Percentiles rank a stretch among this genome's conserved stretches.
Conservation (phyloP, 2,888 invertebrate genomes). For the Metellina segmentata region DNA sequence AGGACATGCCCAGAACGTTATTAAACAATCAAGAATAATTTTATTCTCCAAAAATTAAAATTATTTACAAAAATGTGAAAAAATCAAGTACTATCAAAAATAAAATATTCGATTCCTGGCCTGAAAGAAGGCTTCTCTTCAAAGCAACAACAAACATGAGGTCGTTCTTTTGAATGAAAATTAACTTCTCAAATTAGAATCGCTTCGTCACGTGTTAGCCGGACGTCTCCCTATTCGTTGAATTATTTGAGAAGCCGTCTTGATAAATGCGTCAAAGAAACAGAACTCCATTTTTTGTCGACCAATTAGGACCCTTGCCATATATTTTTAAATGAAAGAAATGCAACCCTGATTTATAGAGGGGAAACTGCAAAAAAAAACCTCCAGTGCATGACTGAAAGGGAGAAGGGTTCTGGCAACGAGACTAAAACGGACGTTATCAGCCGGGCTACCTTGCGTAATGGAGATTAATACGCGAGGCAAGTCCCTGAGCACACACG, state of each 20-base stretch:
- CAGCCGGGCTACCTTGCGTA: constrained; percentile 27
- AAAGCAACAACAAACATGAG: too few species aligned
- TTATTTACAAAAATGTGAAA: too few species aligned
- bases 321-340: constrained; percentile 24
- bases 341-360: constrained; percentile 26
- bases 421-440: constrained; percentile 6
- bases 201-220: too few species aligned
- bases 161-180: too few species aligned
- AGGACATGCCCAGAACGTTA: too few species aligned
- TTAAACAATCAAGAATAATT: too few species aligned
- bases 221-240: background rate
- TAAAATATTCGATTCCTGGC: too few species aligned
- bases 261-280: background rate
- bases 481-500: constrained; percentile 18
- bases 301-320: background rate
- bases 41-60: too few species aligned
- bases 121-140: too few species aligned
- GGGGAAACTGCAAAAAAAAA: background rate
- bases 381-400: background rate
- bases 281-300: background rate
- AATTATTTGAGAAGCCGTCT: background rate
- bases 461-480: constrained; percentile 47
- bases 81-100: too few species aligned
- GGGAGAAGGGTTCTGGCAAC: background rate
- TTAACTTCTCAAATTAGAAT: too few species aligned